phyloP scores from a whole-genome alignment of 2,797 vertebrate species.

The Clamator glandarius region DNA sequence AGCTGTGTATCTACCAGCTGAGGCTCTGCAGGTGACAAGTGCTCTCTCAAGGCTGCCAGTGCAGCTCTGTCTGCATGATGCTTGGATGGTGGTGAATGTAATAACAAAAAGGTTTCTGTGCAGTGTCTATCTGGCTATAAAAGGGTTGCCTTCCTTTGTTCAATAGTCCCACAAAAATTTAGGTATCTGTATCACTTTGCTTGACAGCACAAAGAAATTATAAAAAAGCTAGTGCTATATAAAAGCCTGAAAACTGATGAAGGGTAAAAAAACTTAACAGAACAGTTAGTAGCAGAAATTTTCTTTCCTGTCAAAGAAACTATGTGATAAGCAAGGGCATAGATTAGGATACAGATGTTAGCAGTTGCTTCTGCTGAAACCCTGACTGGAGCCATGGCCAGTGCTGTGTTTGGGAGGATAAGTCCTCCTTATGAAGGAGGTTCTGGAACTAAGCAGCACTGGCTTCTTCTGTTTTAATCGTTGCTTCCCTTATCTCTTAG shows the following conservation, averaged over 20 bases:
- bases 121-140: background rate
- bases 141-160: fast-evolving
- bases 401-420: background rate
- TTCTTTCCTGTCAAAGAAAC: background rate
- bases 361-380: background rate
- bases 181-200: background rate
- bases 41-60: fast-evolving
- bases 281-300: background rate
- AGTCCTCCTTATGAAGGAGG: background rate
- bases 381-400: fast-evolving
- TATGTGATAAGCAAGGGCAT: background rate
- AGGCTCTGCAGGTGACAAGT: fast-evolving
- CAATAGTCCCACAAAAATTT: background rate
- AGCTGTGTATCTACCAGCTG: fast-evolving
- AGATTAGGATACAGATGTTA: background rate
- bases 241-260: background rate
- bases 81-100: background rate
- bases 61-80: fast-evolving
- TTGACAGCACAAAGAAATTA: background rate
- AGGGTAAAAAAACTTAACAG: background rate
- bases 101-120: background rate
- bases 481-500: background rate
- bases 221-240: background rate
- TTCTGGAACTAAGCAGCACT: background rate
- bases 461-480: background rate